Evolutionary conservation across 1,140 invertebrate genomes (phyloP), one percentile per base, ranked within the genome.

Genomic region (Philopotamus ludificatus): DNA sequence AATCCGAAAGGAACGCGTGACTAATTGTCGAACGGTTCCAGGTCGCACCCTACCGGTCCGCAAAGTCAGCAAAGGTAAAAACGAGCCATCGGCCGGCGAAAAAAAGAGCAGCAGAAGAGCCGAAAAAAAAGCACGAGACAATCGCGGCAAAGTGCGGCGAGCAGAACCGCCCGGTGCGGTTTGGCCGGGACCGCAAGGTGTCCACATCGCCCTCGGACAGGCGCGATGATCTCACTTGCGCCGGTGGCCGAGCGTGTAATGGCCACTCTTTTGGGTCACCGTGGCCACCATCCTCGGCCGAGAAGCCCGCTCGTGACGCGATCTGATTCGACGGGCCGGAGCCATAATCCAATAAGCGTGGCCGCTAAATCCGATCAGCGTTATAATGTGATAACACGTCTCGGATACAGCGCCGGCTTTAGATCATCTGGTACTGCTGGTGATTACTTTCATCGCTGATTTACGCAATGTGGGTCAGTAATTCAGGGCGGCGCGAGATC

Each of bases 181-280:
- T 58, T 58, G 42, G 55, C 26, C n/a, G 28, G 51, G 55, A 58
- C 51, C 51, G 51, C 51, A 55, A 34, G 20, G 28, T 34, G 28
- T 34, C 12, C 12, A 12, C 12, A 12, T 4, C 4, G 12, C 12
- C 28, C 28, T 34, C 47, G 20, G 10, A 49, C 47, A 21, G 20
- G 26, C 41, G 55, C 26, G 55, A 58, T 58, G 55, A 58, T 34
- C 55, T 21, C 39, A 15, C 39, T 57, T 20, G 53, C 39, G 10
- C 23, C 39, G 55, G 55, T 58, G 55, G 55, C 45, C 55, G 23
- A 58, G 55, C 55, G 39, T 58, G 23, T 58, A 58, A 58, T 58
- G 55, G 55, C 21, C 34, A 25, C 1, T 25, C 23, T 44, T 21
- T 51, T 9, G 49, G 15, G 49, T 23, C 49, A 23, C 44, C 10